Evolutionary conservation across 2,797 vertebrate genomes (phyloP), one percentile per base, ranked within the genome.

Genomic region (Lacerta viridis): DNA sequence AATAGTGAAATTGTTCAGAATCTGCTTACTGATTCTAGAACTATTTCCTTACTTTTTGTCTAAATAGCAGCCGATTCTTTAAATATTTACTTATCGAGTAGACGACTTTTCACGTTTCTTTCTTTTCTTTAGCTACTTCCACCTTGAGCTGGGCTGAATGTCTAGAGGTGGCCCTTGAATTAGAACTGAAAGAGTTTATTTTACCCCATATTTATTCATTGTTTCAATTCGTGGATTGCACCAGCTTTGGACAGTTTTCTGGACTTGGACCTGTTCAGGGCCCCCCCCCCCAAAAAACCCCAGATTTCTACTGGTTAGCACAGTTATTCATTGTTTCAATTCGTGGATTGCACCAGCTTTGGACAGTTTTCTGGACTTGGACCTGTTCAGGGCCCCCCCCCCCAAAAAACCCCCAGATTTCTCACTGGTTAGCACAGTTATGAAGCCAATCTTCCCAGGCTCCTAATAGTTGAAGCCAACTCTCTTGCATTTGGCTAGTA

Each of bases 1-100:
- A 88, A 84, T 80, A 66, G 66, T 27, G 66, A 74, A 84, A 72
- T 84, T 84, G 82, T 88, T 88, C 82, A 64, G 64, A 59, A 84
- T 55, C 80, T 43, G 17, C 20, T 43, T 61, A 74, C 39, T 27
- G 50, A 71, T 81, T 88, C 27, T 25, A 18, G 23, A 33, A 27
- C 75, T 43, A 36, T 84, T 59, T 66, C 80, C 46, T 50, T 84
- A 8, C 36, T 61, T 80, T 72, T 50, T 72, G 11, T 72, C 64
- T 66, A 25, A 59, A 25, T 77, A 39, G 75, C 46, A 61, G 74
- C 69, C 25, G 76, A 46, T 39, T 88, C n/a, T 79, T 79, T 83
- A 23, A 83, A 39, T 84, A 74, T 88, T 88, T 88, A 46, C n/a
- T 72, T 43, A 80, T 41, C 39, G 29, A 59, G 5, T 55, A 59